Percentiles rank a stretch among this genome's conserved stretches.
These are phyloP conservation scores for Sebastes fasciatus DNA, from an alignment of 2,113 vertebrate species.

Conservation along the genomic window DNA sequence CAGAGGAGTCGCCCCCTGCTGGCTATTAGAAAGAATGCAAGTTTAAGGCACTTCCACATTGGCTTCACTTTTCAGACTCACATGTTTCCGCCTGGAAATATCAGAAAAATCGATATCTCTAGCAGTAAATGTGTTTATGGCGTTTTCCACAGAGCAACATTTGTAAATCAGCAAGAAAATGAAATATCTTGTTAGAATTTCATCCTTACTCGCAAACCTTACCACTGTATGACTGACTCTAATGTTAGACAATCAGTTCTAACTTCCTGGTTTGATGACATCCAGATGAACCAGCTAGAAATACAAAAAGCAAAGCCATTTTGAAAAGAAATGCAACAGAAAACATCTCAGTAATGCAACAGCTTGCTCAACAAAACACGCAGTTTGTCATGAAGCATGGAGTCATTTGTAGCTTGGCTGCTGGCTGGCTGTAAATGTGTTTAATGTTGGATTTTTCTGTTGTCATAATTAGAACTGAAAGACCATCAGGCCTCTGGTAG, in stretches of 20 bases:
- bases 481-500: constrained; percentile 34
- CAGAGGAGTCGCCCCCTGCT: too few species aligned
- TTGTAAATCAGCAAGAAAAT: neutral
- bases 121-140: neutral
- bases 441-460: constrained; percentile 27
- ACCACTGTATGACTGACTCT: neutral
- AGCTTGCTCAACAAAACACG: constrained; percentile 29
- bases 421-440: constrained; percentile 21
- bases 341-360: constrained; percentile 17
- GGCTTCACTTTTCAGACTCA: too few species aligned
- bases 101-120: neutral
- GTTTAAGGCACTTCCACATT: too few species aligned
- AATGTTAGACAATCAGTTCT: neutral
- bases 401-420: constrained; percentile 14
- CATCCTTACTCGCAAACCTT: neutral
- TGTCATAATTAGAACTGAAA: constrained; percentile 48
- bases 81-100: neutral
- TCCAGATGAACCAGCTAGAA: neutral
- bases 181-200: neutral
- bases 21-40: too few species aligned
- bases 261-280: neutral
- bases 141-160: constrained; percentile 2
- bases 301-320: neutral
- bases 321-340: constrained; percentile 7
- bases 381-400: constrained; percentile 14